phyloP scores from a whole-genome alignment of 2,113 vertebrate species.

The Nycticorax nycticorax region DNA sequence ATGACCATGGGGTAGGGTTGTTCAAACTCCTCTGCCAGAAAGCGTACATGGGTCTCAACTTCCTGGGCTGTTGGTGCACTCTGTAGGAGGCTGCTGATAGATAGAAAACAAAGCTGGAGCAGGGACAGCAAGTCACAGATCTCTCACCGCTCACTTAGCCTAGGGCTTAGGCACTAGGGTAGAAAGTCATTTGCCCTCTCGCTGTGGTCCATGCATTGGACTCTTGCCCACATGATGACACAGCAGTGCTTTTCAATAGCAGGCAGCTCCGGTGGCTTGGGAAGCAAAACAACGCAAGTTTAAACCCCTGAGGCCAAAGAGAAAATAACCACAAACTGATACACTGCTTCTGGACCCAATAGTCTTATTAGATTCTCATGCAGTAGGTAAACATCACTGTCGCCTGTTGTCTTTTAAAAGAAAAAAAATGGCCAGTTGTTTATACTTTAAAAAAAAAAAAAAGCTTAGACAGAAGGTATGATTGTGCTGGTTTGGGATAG shows the following conservation, averaged over 20 bases:
- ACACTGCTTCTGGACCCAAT: neutral
- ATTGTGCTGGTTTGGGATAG: no score
- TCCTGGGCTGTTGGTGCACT: neutral
- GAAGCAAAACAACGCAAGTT: neutral
- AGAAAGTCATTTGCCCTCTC: neutral
- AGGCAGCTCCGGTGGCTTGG: neutral
- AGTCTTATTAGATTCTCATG: neutral
- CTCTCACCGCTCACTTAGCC: neutral
- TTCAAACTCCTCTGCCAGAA: neutral
- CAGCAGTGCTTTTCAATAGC: neutral
- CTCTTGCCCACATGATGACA: neutral
- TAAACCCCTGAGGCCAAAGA: neutral
- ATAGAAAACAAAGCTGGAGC: neutral
- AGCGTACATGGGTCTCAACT: neutral
- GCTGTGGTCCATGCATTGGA: neutral
- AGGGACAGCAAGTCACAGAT: neutral
- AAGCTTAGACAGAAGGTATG: neutral
- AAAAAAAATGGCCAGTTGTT: neutral
- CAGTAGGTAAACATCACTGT: neutral
- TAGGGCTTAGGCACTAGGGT: neutral
- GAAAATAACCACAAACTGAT: neutral
- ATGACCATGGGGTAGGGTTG: rapidly evolving
- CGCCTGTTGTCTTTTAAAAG: neutral
- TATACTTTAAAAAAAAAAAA: neutral
- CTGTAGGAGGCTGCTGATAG: neutral